Conservation (phyloP, 2,113 vertebrate species). For the Symphodus melops region DNA sequence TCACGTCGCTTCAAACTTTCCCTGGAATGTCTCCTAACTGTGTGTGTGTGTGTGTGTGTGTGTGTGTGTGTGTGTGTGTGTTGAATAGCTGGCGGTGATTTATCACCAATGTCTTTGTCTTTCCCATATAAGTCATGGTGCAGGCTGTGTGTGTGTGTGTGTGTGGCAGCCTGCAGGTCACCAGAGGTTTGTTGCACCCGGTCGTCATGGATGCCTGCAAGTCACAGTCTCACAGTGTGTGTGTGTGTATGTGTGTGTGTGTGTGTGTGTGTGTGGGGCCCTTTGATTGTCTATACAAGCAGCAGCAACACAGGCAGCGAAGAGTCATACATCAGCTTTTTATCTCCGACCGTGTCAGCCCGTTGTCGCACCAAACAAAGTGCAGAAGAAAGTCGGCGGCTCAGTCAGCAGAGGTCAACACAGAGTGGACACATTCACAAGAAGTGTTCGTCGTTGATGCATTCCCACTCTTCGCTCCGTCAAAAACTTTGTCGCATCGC, state of each 20-base stretch:
- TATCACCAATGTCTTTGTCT: conserved; percentile 67
- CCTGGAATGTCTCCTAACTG: conserved; percentile 22
- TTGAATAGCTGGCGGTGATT: conserved; percentile 55
- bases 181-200: conserved; percentile 37
- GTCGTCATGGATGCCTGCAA: conserved; percentile 54
- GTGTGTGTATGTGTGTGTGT: conserved; percentile 34
- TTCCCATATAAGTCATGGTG: conserved; percentile 59
- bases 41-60: conserved; percentile 33
- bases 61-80: conserved; percentile 2
- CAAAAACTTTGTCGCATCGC: no score
- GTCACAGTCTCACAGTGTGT: conserved; percentile 29
- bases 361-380: neutral
- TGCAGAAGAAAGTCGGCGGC: conserved; percentile 12
- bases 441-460: neutral
- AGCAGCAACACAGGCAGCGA: conserved; percentile 24
- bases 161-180: conserved; percentile 40
- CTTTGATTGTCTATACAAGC: conserved; percentile 28
- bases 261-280: conserved; percentile 35
- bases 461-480: no score
- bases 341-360: conserved; percentile 9
- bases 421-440: conserved; percentile 54
- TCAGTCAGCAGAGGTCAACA: conserved; percentile 74
- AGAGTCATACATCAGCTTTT: conserved; percentile 6
- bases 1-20: conserved; percentile 39
- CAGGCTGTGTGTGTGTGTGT: conserved; percentile 32